Evolutionary conservation across 2,888 invertebrate species (phyloP).

Genomic region (Drosophila falleni): DNA sequence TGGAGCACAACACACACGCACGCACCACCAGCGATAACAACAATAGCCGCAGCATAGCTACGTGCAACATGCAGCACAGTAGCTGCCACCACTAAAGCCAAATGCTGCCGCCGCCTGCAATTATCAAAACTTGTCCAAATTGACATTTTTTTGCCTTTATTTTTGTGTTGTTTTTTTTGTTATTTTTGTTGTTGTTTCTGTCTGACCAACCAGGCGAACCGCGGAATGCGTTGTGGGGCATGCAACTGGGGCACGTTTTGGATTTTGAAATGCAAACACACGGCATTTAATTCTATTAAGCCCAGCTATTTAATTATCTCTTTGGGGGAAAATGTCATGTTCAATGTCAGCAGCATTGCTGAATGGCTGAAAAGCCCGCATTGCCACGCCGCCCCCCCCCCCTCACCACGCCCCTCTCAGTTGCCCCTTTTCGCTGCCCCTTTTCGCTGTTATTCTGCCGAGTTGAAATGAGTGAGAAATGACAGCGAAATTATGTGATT

Average conservation of each 20-base stretch:
- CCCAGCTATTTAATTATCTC: conserved; percentile 80
- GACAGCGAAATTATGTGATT: conserved; percentile 64
- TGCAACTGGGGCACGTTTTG: conserved; percentile 54
- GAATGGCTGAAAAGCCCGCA: conserved; percentile 5
- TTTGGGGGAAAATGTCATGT: conserved; percentile 73
- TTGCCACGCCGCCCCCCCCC: neutral
- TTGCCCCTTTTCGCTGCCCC: neutral
- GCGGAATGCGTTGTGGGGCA: conserved; percentile 16
- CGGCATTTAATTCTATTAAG: conserved; percentile 82
- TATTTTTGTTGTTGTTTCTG: conserved; percentile 9
- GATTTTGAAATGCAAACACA: conserved; percentile 81
- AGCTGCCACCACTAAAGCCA: conserved; percentile 56
- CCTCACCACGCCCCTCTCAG: neutral
- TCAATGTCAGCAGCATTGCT: conserved; percentile 74
- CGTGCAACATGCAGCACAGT: conserved; percentile 77
- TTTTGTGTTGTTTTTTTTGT: conserved; percentile 36
- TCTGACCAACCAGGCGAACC: conserved; percentile 50
- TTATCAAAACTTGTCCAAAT: conserved; percentile 81
- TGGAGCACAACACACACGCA: conserved; percentile 56
- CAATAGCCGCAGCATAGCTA: conserved; percentile 22
- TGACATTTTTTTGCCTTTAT: conserved; percentile 68
- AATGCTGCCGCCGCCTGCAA: conserved; percentile 67
- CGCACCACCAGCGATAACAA: conserved; percentile 20
- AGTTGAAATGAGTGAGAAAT: conserved; percentile 48
- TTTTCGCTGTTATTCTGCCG: neutral